Conservation (phyloP, 2,113 vertebrate species). For the Urocynchramus pylzowi region DNA sequence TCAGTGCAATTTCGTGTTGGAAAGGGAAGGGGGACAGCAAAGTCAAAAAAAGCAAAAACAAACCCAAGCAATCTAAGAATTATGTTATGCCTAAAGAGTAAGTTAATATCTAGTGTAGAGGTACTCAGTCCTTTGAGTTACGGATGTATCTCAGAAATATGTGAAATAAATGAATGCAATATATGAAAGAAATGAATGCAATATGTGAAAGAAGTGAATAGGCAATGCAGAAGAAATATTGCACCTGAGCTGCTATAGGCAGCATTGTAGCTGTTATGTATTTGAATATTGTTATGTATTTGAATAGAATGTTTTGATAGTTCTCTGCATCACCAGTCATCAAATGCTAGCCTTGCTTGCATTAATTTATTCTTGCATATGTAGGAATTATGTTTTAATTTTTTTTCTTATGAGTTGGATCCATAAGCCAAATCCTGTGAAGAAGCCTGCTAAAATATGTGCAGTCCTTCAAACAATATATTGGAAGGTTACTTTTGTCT, state of each 20-base stretch:
- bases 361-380: neutral
- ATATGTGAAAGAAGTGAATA: neutral
- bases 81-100: neutral
- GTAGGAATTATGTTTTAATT: neutral
- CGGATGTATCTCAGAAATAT: neutral
- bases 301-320: neutral
- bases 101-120: neutral
- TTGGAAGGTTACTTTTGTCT: neutral
- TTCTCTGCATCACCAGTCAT: neutral
- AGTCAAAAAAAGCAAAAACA: neutral
- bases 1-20: neutral
- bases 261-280: neutral
- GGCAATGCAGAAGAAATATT: neutral
- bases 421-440: neutral
- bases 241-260: neutral
- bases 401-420: neutral
- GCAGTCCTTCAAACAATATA: neutral
- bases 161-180: neutral
- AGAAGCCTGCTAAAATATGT: neutral
- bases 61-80: neutral
- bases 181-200: neutral
- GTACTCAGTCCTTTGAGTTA: neutral
- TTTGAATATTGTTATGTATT: neutral
- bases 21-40: neutral
- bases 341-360: neutral